Evolutionary conservation across 2,113 vertebrate genomes (phyloP).

Genomic region (Podiceps cristatus): DNA sequence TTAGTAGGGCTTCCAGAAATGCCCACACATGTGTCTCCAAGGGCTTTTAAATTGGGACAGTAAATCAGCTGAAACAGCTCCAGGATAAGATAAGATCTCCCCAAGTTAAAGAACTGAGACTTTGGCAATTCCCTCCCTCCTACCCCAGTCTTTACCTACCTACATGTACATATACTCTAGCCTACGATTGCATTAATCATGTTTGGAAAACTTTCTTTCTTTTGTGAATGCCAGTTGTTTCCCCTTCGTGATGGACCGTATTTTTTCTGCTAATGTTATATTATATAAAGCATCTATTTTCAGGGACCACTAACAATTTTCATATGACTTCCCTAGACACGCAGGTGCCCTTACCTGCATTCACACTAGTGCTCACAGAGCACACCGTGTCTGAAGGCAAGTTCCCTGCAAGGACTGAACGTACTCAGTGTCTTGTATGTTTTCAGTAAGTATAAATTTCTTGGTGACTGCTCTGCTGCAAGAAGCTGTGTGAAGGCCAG

Average conservation of each 20-base stretch:
- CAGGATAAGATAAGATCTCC: not conserved
- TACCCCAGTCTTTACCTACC: not conserved
- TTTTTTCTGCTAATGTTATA: not conserved
- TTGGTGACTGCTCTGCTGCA: not conserved
- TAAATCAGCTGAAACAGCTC: not conserved
- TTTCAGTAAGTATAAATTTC: not conserved
- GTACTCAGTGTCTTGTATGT: not conserved
- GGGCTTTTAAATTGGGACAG: not conserved
- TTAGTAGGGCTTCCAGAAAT: not conserved
- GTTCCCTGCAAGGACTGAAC: not conserved
- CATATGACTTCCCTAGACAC: not conserved
- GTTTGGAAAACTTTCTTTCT: not conserved
- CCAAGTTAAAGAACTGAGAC: not conserved
- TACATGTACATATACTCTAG: not conserved
- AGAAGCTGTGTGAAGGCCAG: not conserved
- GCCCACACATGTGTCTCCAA: accelerated
- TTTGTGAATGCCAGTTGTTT: not conserved
- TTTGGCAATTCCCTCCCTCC: not conserved
- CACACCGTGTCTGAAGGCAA: not conserved
- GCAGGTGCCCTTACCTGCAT: not conserved
- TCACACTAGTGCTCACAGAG: not conserved
- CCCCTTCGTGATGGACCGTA: not conserved
- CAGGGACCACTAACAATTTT: not conserved
- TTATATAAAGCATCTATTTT: not conserved
- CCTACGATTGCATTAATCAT: not conserved